Percentiles rank a stretch among this genome's conserved stretches.
These are phyloP conservation scores for Sphenopsis melanotis DNA, from an alignment of 2,797 vertebrate genomes.

Conservation along the genomic window DNA sequence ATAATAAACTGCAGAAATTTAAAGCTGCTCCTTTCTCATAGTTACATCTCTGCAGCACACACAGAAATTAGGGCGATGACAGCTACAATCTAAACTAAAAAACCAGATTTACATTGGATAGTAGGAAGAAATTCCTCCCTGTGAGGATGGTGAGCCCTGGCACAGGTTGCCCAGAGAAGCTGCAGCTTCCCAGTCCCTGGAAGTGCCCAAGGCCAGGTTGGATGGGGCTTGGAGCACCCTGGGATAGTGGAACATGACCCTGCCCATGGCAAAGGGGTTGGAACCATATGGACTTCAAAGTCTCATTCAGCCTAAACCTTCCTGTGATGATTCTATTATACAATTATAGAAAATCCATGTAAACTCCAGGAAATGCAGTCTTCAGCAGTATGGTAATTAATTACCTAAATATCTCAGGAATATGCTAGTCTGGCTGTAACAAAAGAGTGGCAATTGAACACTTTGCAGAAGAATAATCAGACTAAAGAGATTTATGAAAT, in stretches of 20 bases:
- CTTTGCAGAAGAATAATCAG: neutral
- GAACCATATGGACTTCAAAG: neutral
- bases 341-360: neutral
- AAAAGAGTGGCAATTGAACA: neutral
- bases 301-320: neutral
- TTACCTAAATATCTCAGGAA: neutral
- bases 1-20: neutral
- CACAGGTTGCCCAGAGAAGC: rapidly evolving
- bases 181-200: neutral
- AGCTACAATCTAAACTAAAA: neutral
- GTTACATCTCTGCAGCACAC: neutral
- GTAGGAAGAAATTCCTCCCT: neutral
- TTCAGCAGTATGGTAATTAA: neutral
- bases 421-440: neutral
- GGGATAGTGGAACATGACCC: neutral
- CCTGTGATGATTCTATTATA: neutral
- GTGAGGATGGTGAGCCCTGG: rapidly evolving
- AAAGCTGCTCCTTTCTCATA: neutral
- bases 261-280: neutral
- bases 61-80: neutral
- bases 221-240: rapidly evolving
- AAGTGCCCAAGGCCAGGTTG: neutral
- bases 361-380: neutral
- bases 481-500: neutral
- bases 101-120: neutral